These are phyloP conservation scores for Parochlus steinenii DNA, from an alignment of 2,888 invertebrate species.

Conservation along the genomic window DNA sequence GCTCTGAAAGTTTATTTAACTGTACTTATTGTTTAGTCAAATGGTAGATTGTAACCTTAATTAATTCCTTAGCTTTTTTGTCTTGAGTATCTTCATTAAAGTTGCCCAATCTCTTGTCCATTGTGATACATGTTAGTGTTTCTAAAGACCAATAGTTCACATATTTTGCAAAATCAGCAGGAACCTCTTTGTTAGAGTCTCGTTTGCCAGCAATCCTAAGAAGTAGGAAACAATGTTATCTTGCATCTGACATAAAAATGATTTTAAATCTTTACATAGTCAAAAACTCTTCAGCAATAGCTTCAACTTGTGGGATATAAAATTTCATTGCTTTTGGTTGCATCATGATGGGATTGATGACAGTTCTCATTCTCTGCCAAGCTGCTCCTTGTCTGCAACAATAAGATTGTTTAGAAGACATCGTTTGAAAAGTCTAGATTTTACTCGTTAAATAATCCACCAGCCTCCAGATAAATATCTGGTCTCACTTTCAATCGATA, in stretches of 20 bases:
- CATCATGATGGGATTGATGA: conserved; percentile 45
- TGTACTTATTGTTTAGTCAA: background rate
- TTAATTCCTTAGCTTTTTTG: conserved; percentile 5
- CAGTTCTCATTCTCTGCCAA: conserved; percentile 47
- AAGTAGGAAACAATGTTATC: too few relatives aligned
- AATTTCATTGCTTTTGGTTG: conserved; percentile 37
- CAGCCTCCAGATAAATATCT: conserved; percentile 17
- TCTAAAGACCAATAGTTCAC: conserved; percentile 41
- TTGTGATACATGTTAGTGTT: conserved; percentile 30
- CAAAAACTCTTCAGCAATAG: conserved; percentile 27
- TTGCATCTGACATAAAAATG: too few relatives aligned
- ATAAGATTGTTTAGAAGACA: too few relatives aligned
- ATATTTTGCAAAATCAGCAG: conserved; percentile 32
- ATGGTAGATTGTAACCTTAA: conserved; percentile 2
- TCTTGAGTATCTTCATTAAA: conserved; percentile 15
- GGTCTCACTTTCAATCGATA: conserved; percentile 19
- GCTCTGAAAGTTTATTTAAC: conserved; percentile 2
- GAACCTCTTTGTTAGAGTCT: conserved; percentile 24
- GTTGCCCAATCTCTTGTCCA: conserved; percentile 26
- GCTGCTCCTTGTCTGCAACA: conserved; percentile 27
- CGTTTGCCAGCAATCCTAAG: conserved; percentile 23
- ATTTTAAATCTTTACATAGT: too few relatives aligned
- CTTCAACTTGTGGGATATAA: conserved; percentile 32
- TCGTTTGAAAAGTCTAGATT: background rate
- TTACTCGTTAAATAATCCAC: conserved; percentile 20